phyloP scores from a whole-genome alignment of 1,140 invertebrate genomes.

The Aphaenogaster rudis region DNA sequence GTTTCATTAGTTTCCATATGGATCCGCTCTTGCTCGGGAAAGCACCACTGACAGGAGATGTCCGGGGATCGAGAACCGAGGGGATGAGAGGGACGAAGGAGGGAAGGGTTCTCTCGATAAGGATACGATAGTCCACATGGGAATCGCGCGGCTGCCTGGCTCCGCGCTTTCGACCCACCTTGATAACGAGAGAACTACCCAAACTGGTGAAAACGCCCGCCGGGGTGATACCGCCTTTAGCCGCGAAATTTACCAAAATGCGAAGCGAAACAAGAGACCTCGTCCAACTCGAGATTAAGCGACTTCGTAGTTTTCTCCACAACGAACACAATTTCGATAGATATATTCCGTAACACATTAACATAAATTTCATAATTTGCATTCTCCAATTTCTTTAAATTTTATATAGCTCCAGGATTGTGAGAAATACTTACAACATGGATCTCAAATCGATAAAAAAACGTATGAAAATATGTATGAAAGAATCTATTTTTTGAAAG shows the following conservation, averaged over 20 bases:
- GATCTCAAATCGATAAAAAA: not conserved
- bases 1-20: constrained; percentile 37
- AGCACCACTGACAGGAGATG: constrained; percentile 30
- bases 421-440: not conserved
- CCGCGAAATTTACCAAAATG: constrained; percentile 28
- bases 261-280: constrained; percentile 6
- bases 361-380: not conserved
- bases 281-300: not conserved
- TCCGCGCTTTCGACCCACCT: constrained; percentile 42
- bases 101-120: constrained; percentile 61
- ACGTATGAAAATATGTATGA: not conserved
- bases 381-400: not conserved
- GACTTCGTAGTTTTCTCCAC: not conserved
- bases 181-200: constrained; percentile 69
- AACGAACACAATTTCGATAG: not conserved
- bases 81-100: constrained; percentile 48
- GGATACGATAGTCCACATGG: constrained; percentile 68
- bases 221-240: constrained; percentile 3
- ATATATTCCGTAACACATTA: not conserved
- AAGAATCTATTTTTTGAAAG: not conserved
- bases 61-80: constrained; percentile 11
- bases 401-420: not conserved
- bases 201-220: constrained; percentile 52
- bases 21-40: not conserved
- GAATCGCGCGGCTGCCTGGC: constrained; percentile 58